Evolutionary conservation across 2,888 invertebrate species (phyloP).

Genomic region (Lacanobia wlatinum): DNA sequence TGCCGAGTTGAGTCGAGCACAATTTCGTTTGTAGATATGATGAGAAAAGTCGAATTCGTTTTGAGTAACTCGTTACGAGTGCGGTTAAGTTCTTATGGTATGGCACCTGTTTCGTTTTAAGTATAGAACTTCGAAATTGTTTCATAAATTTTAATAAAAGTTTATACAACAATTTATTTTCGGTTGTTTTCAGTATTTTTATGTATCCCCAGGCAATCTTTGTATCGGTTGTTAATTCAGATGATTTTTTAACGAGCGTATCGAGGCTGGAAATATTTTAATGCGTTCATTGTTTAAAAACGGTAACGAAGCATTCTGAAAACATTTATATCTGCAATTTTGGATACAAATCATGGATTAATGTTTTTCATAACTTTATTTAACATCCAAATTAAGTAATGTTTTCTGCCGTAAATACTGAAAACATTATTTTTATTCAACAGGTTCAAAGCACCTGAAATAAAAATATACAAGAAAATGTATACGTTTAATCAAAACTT

Average conservation of each 20-base stretch:
- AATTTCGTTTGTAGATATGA: conserved; percentile 63
- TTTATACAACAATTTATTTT: conserved; percentile 10
- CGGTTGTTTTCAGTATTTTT: conserved; percentile 17
- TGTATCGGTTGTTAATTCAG: conserved; percentile 15
- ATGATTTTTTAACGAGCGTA: conserved; percentile 10
- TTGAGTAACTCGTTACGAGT: conserved; percentile 58
- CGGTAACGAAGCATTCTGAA: neutral
- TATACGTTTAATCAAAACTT: conserved; percentile 30
- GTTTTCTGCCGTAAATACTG: neutral
- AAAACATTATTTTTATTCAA: conserved; percentile 37
- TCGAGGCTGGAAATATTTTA: conserved; percentile 17
- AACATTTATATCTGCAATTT: neutral
- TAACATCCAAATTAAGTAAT: neutral
- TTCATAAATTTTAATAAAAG: conserved; percentile 17
- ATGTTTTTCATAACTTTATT: neutral
- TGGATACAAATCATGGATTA: neutral
- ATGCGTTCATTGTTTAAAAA: conserved; percentile 11
- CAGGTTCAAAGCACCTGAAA: neutral
- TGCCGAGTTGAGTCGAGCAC: conserved; percentile 61
- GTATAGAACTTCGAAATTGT: conserved; percentile 24
- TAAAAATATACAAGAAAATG: conserved; percentile 1
- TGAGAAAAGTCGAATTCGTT: conserved; percentile 64
- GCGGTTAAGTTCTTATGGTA: conserved; percentile 50
- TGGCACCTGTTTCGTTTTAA: conserved; percentile 44
- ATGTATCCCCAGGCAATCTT: conserved; percentile 10